Base-by-base conservation (phyloP, 2,888 invertebrate species). In the Aporophyla lueneburgensis region DNA sequence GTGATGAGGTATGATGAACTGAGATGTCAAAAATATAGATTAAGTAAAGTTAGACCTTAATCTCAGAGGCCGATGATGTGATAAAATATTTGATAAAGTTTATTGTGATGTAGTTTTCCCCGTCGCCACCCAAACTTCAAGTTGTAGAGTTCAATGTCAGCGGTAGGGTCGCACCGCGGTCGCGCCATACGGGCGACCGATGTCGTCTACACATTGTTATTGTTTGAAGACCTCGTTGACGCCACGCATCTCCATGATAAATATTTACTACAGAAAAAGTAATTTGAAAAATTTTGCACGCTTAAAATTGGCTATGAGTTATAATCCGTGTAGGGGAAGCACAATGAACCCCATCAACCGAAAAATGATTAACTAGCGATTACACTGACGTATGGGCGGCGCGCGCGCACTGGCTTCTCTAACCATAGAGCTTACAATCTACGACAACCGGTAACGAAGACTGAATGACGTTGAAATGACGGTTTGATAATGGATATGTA, bases 331-430 rank as follows among this genome's bases (percentile, higher is more conserved):
- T 91, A 92, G 93, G 93, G 93, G 89, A 90, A 88, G 92, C 91
- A 95, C 95, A 96, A 94, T 95, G 95, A 94, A 94, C 93, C 93
- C 93, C 94, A 94, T 96, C 96, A 94, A 95, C 96, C 95, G 96
- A 96, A 96, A 95, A 96, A 96, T 96, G 95, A 96, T 96, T 96
- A 96, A 96, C 95, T 95, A 95, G 92, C 96, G 95, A 96, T 96
- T 96, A 96, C 90, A 92, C 93, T 96, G 96, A 96, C 95, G 96
- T 94, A 96, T 95, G 96, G 95, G 93, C 91, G 93, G 93, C 94
- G 93, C 92, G 90, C 91, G 93, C 92, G 92, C 95, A 92, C 92
- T 92, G 96, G 96, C 96, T 96, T 96, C 96, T 89, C 93, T 90
- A 74, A 62, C 90, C 92, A 93, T 85, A 96, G 96, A 94, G 72